phyloP scores from a whole-genome alignment of 1,140 invertebrate genomes.

The Schlechtendalia chinensis region DNA sequence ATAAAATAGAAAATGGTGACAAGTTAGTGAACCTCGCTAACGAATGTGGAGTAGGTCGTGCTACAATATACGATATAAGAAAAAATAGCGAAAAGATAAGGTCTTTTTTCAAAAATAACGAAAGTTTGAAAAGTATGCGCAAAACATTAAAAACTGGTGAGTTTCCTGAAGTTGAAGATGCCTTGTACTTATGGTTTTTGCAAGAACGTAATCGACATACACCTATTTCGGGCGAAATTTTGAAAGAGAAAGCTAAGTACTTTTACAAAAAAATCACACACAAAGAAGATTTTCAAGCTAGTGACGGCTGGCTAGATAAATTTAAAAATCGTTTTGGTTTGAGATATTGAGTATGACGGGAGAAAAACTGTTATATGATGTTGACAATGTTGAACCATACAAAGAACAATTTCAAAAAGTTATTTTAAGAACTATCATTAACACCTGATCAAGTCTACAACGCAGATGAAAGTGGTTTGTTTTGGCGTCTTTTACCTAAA shows the following conservation, averaged over 20 bases:
- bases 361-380: conserved; percentile 25
- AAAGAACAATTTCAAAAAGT: conserved; percentile 32
- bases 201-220: not conserved
- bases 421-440: conserved; percentile 42
- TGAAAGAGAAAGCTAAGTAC: not conserved
- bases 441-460: conserved; percentile 53
- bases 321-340: conserved; percentile 37
- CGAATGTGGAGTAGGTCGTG: too few relatives aligned
- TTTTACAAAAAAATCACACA: conserved; percentile 38
- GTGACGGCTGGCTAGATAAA: conserved; percentile 30
- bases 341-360: conserved; percentile 24
- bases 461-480: conserved; percentile 57
- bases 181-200: not conserved
- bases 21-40: too few relatives aligned
- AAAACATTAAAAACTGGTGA: too few relatives aligned
- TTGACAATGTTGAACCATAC: conserved; percentile 6
- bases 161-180: not conserved
- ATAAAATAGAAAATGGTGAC: too few relatives aligned
- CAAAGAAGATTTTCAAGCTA: conserved; percentile 39
- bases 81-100: too few relatives aligned
- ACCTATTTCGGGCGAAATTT: not conserved
- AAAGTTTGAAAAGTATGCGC: too few relatives aligned
- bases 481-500: conserved; percentile 48
- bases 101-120: too few relatives aligned
- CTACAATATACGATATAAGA: too few relatives aligned